Evolutionary conservation across 2,113 vertebrate genomes (phyloP).

Genomic region (Pogona vitticeps): DNA sequence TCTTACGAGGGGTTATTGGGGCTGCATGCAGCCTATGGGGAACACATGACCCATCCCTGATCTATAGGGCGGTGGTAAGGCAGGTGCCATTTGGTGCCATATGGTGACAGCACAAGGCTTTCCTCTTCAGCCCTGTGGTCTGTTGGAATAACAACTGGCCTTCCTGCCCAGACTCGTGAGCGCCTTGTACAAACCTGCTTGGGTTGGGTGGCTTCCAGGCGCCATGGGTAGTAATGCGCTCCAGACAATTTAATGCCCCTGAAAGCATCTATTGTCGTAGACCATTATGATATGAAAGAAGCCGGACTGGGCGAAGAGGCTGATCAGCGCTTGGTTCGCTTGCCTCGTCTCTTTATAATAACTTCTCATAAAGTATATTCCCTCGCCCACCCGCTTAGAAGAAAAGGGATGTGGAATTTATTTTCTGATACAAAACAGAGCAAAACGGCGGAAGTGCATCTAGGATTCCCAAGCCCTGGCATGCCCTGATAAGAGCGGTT

Average conservation of each 20-base stretch:
- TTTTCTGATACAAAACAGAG: background rate
- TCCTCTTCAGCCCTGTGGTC: background rate
- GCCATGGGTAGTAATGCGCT: background rate
- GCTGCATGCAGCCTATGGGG: too few relatives aligned
- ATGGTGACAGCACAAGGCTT: background rate
- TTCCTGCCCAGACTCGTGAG: background rate
- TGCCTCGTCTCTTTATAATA: background rate
- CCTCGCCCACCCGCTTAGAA: too few relatives aligned
- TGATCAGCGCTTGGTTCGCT: background rate
- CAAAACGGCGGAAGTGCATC: too few relatives aligned
- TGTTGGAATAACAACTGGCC: background rate
- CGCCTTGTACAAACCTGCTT: too few relatives aligned
- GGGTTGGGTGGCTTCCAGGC: background rate
- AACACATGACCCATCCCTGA: too few relatives aligned
- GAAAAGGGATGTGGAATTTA: background rate
- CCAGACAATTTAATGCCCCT: background rate
- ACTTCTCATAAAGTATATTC: background rate
- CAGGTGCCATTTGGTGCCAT: background rate
- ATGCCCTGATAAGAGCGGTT: too few relatives aligned
- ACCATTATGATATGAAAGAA: background rate
- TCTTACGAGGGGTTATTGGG: too few relatives aligned
- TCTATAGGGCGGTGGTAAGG: too few relatives aligned
- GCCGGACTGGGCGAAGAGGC: background rate
- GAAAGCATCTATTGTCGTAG: conserved; percentile 13
- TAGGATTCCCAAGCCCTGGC: too few relatives aligned